phyloP scores from a whole-genome alignment of 2,888 invertebrate species.

The Mycalesis mineus region DNA sequence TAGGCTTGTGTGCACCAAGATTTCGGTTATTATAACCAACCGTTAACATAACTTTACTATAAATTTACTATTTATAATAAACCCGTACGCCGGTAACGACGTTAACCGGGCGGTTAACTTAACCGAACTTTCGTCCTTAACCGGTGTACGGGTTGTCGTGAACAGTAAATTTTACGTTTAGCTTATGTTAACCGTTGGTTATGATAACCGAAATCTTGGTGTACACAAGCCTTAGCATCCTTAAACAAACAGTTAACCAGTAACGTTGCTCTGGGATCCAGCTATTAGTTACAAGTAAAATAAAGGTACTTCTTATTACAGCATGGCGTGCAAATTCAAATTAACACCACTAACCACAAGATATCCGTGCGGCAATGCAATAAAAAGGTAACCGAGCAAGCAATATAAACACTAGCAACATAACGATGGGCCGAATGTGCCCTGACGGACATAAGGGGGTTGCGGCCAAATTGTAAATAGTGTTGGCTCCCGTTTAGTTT shows the following conservation, averaged over 20 bases:
- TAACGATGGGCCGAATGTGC: slow-evolving; percentile 62
- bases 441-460: slow-evolving; percentile 61
- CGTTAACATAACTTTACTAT: no score
- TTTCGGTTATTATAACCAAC: no score
- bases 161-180: no score
- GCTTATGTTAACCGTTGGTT: no score
- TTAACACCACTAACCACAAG: slow-evolving; percentile 24
- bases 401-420: slow-evolving; percentile 66
- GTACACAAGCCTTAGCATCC: no score
- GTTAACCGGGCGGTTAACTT: no score
- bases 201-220: no score
- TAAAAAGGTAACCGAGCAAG: slow-evolving; percentile 46
- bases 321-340: slow-evolving; percentile 11
- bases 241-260: not conserved
- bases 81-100: no score
- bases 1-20: no score
- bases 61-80: no score
- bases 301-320: not conserved
- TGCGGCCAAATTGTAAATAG: slow-evolving; percentile 70
- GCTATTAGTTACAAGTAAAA: not conserved
- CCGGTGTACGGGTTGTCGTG: no score
- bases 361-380: slow-evolving; percentile 39
- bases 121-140: no score
- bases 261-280: not conserved
- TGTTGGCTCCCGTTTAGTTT: slow-evolving; percentile 70